Base-by-base conservation (phyloP, 2,113 vertebrate species). In the Ascaphus truei region DNA sequence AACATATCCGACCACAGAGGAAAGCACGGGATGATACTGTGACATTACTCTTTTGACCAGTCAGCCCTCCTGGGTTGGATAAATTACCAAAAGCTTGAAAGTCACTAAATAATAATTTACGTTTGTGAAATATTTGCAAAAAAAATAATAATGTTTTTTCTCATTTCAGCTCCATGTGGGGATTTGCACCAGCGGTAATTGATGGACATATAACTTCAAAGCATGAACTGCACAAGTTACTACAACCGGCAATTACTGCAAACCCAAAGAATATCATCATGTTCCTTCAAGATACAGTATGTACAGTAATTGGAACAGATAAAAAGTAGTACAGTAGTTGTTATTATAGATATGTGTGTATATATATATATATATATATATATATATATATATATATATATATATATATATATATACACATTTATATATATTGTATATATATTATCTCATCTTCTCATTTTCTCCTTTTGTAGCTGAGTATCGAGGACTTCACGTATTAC, bases 401-500 rank as follows among this genome's bases (percentile, higher is more conserved):
- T n/a, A n/a, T n/a, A n/a, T n/a, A n/a, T n/a, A n/a, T n/a, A n/a
- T n/a, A n/a, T n/a, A n/a, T n/a, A n/a, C n/a, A n/a, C n/a, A n/a
- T n/a, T n/a, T n/a, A n/a, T 1, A 30, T 7, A 1, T 18, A 9
- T 58, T 20, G 22, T 8, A 20, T 2, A 5, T 36, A 7, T 31
- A 27, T 23, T 22, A 22, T 51, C 27, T 26, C 12, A 3, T 13
- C 0, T 67, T 67, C 3, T 80, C 79, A 20, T 79, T 75, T 83
- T 82, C 23, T 52, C 26, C 3, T 23, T 71, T 71, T 48, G 26
- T 73, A 85, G 80, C 75, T 86, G 56, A 79, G 85, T 18, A 1
- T 75, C 75, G 76, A 79, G 30, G 80, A 89, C 68, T 77, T 81
- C 79, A 82, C 74, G 2, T 72, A 80, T 75, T 59, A 83, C 67